Evolutionary conservation across 1,140 invertebrate species (phyloP), one percentile per base, ranked within the genome.

Genomic region (Zophobas morio): DNA sequence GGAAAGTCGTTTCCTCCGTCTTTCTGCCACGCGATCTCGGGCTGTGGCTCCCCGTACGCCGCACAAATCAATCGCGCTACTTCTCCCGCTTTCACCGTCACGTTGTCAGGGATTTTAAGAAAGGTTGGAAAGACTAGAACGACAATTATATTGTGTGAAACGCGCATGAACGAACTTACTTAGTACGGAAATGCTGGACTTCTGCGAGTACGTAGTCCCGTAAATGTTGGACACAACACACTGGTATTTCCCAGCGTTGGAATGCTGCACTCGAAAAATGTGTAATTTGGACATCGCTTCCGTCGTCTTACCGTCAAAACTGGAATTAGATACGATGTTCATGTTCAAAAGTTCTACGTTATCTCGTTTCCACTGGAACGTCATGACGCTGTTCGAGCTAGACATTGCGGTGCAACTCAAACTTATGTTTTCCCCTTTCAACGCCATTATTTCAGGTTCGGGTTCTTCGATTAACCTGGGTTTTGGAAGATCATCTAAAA

Each of bases 1-100:
- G 97, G 97, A 86, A 99, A 99, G 86, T 98, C 94, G 85, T 95
- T 95, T 0, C 94, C 95, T n/a, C 94, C 95, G 88, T 98, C 96
- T 87, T 99, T 98, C 82, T 96, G 93, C 93, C 97, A 96, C 0
- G 94, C 92, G 79, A 98, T 96, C 86, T 96, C 92, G 40, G 97
- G 97, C 35, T 89, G 87, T 0, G 97, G 97, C 81, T 95, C 93
- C 1, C 97, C 98, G 74, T 90, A 90, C 6, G 97, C 97, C 1
- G 95, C 94, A 90, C 98, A 99, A 81, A 96, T 95, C 2, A 99
- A 88, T 54, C 92, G 92, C 0, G 95, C 96, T n/a, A 93, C 96
- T 76, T 92, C 92, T 2, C 96, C 96, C 32, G 94, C 93, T 85
- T 93, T 92, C 0, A 96, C 92, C 0, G 94, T 94, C 2, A 98